Conservation (phyloP, 2,797 vertebrate species). For the Sparus aurata region DNA sequence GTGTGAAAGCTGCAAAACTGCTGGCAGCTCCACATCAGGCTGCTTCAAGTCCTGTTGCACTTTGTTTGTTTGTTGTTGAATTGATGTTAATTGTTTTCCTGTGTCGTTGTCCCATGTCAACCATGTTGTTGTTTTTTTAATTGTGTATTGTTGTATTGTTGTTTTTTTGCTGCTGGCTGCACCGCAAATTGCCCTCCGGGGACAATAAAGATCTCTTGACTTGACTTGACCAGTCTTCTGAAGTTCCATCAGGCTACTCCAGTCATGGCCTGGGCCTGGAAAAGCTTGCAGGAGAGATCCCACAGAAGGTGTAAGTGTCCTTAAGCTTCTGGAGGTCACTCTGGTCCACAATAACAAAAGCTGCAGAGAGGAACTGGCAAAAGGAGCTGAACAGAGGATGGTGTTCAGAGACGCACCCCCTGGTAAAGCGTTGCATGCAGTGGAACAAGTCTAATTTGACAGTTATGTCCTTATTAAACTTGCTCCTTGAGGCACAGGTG, state of each 20-base stretch:
- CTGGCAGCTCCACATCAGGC: constrained; percentile 40
- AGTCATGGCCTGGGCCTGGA: constrained; percentile 30
- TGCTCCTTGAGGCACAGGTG: neutral
- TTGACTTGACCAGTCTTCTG: constrained; percentile 46
- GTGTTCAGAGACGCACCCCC: constrained; percentile 13
- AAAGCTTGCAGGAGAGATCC: neutral
- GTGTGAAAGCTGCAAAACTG: neutral
- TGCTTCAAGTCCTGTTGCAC: constrained; percentile 46
- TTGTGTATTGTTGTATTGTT: too few species aligned
- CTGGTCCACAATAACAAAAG: neutral
- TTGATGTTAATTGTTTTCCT: too few species aligned
- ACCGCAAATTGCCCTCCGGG: too few species aligned
- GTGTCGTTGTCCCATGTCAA: too few species aligned
- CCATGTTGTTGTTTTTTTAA: too few species aligned
- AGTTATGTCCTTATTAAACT: neutral
- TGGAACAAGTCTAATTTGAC: constrained; percentile 15
- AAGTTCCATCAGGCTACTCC: constrained; percentile 54
- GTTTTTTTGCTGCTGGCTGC: too few species aligned
- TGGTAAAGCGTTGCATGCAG: neutral
- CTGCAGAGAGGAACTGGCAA: neutral
- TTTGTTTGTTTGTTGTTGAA: too few species aligned
- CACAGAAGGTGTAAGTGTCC: neutral
- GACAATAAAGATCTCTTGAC: too few species aligned
- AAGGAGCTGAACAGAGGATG: neutral
- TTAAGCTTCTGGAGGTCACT: neutral